Conservation (phyloP, 1,140 invertebrate species). For the Acromyrmex charruanus region DNA sequence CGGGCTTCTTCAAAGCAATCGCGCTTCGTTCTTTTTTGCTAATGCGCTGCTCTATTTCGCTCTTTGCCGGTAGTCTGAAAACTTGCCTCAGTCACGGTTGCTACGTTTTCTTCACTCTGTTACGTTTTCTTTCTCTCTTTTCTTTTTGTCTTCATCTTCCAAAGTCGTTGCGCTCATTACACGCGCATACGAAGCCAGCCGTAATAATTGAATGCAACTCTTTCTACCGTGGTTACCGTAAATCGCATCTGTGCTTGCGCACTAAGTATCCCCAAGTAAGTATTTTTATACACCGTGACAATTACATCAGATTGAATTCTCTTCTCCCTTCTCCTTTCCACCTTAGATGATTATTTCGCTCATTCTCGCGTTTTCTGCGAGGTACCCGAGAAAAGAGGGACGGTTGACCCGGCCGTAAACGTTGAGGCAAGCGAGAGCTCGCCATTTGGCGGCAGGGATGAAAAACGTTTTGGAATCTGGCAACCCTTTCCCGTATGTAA, state of each 20-base stretch:
- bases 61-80: constrained; percentile 52
- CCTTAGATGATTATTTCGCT: background rate
- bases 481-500: constrained; percentile 59
- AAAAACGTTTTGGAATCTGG: constrained; percentile 64
- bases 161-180: constrained; percentile 54
- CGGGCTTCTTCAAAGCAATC: constrained; percentile 56
- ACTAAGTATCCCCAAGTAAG: background rate
- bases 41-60: constrained; percentile 62
- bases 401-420: constrained; percentile 38
- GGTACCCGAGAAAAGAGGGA: background rate
- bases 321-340: background rate
- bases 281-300: constrained; percentile 27
- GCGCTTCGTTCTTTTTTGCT: constrained; percentile 53
- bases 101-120: too few relatives aligned
- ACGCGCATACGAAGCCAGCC: constrained; percentile 55
- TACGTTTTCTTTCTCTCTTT: background rate
- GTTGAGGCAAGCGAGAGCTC: constrained; percentile 23
- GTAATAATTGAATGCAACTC: constrained; percentile 52
- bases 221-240: constrained; percentile 16
- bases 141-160: background rate
- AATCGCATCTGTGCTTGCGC: constrained; percentile 12
- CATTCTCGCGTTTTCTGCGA: background rate
- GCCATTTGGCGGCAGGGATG: constrained; percentile 40
- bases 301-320: constrained; percentile 38
- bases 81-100: constrained; percentile 49